Evolutionary conservation across 2,888 invertebrate species (phyloP), one percentile per base, ranked within the genome.

Genomic region (Siphonodentalium dalli): DNA sequence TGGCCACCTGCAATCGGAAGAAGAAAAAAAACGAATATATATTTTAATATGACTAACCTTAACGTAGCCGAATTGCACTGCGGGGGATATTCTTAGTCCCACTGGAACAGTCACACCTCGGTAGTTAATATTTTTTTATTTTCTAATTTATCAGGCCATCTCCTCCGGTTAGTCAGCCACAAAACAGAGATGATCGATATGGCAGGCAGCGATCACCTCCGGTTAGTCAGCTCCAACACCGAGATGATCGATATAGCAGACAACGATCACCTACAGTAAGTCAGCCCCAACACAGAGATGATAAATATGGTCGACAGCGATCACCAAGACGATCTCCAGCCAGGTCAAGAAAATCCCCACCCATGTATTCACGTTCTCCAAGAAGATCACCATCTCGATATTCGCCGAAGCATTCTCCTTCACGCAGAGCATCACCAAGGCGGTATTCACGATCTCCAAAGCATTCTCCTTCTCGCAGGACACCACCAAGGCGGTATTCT

Each of bases 401-500:
- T 11, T 29, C 34, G 26, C 20, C 20, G 15, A n/a, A 42, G 31
- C 8, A 11, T n/a, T 11, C n/a, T 33, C 13, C 40, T 15, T 4
- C 34, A 15, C 23, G 13, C 18, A n/a, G 23, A 21, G 5, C 34
- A 33, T 15, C 39, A 31, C 9, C 28, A 31, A 7, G 11, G 18
- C 23, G 40, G 38, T 21, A 41, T 33, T 13, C 41, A 33, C 20
- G 27, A 13, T 24, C 29, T 28, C 40, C 26, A 20, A 3, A 11
- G 11, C 26, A 21, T 20, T 26, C 11, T 23, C 24, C 28, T 24
- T 21, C 41, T 18, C 43, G 50, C 6, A 26, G 29, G 9, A 33
- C 42, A 13, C 49, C 64, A 9, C 52, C 56, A 13, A 35, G 38
- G 39, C 52, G 56, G 21, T 27, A 39, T n/a, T 53, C 63, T 23